Percentiles rank a stretch among this genome's conserved stretches.
Evolutionary conservation across 92 coral and sea anemone genomes (phyloP).

Genomic region (Nematostella vectensis): DNA sequence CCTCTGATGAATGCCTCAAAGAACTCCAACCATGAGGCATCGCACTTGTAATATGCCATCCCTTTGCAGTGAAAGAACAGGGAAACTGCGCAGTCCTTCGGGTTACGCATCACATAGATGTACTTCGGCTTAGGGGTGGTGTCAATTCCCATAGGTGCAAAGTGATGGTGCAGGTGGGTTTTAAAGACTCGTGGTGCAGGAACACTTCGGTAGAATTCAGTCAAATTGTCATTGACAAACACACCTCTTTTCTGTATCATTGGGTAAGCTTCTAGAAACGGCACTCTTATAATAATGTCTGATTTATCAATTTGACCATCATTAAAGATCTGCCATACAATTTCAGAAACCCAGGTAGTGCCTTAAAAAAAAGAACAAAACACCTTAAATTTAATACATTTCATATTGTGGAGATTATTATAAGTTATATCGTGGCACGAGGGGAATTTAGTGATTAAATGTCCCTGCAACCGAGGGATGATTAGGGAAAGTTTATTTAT

Average conservation of each 20-base stretch:
- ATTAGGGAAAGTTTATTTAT: no score
- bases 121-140: slow-evolving; percentile 12
- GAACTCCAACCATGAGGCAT: not conserved
- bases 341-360: slow-evolving; percentile 13
- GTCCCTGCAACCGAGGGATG: no score
- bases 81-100: slow-evolving; percentile 38
- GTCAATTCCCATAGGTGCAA: slow-evolving; percentile 18
- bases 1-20: not conserved
- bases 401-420: no score
- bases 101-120: slow-evolving; percentile 33
- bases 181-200: slow-evolving; percentile 29
- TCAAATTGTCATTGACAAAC: slow-evolving; percentile 1
- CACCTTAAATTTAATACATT: no score
- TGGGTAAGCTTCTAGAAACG: slow-evolving; percentile 16
- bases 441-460: no score
- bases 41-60: not conserved
- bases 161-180: slow-evolving; percentile 22
- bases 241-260: not conserved
- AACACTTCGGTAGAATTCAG: not conserved
- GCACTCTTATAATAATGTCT: slow-evolving; percentile 10
- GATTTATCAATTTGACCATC: slow-evolving; percentile 10
- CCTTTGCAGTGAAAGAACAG: slow-evolving; percentile 7
- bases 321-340: slow-evolving; percentile 34
- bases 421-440: no score
- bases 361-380: no score